Evolutionary conservation across 1,140 invertebrate genomes (phyloP).

Genomic region (Drosophila hydei): DNA sequence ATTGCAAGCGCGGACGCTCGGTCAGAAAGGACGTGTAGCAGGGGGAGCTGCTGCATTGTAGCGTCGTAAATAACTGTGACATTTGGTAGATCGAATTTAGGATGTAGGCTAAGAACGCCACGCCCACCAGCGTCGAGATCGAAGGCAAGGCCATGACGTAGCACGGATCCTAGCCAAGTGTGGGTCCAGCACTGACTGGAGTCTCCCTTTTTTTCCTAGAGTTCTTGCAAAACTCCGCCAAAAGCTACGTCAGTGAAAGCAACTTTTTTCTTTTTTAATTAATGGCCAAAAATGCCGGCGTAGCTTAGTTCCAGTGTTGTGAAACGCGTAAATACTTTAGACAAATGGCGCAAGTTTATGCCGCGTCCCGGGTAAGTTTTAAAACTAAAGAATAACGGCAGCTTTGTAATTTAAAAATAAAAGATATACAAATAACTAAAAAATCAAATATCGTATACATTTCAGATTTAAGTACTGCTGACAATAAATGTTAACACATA

Average conservation of each 20-base stretch:
- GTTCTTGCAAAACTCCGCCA: too few relatives aligned
- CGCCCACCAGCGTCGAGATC: constrained; percentile 85
- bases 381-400: too few relatives aligned
- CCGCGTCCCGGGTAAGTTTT: too few relatives aligned
- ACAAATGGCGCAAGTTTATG: background rate
- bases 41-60: constrained; percentile 86
- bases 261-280: background rate
- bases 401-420: too few relatives aligned
- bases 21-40: constrained; percentile 87
- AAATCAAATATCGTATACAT: too few relatives aligned
- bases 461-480: too few relatives aligned
- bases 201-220: background rate
- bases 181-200: background rate
- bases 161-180: background rate
- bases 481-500: too few relatives aligned
- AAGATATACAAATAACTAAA: too few relatives aligned
- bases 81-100: constrained; percentile 90
- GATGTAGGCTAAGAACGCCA: constrained; percentile 89
- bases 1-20: constrained; percentile 85
- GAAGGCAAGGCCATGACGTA: constrained; percentile 69
- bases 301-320: constrained; percentile 21
- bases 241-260: background rate
- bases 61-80: constrained; percentile 88
- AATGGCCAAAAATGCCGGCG: constrained; percentile 37
- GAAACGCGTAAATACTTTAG: background rate